Conservation (phyloP, 2,888 invertebrate genomes). For the Lottia scabra region DNA sequence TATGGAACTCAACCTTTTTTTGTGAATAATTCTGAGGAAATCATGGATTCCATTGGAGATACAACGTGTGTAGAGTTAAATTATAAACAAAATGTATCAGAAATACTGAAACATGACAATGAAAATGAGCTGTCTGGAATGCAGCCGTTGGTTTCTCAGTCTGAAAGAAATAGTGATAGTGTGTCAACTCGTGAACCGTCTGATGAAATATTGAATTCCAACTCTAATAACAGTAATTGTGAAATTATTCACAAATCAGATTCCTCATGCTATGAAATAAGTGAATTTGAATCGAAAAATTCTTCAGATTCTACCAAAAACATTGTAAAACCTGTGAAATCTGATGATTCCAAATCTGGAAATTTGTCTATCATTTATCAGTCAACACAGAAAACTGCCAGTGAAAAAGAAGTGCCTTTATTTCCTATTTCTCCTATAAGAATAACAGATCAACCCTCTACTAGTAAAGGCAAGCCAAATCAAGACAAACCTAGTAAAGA, state of each 20-base stretch:
- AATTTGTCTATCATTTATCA: not conserved
- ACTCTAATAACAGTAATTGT: no score
- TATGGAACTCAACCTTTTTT: not conserved
- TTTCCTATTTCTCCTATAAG: not conserved
- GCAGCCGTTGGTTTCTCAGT: not conserved
- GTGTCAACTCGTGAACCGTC: not conserved
- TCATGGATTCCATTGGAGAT: not conserved
- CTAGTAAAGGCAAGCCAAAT: not conserved
- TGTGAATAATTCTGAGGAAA: not conserved
- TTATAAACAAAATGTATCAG: not conserved
- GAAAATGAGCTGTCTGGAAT: no score
- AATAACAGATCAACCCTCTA: not conserved
- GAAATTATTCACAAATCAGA: no score
- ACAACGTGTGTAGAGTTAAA: not conserved
- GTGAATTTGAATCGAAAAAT: no score
- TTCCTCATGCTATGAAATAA: no score
- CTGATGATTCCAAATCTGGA: no score
- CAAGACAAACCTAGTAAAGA: no score
- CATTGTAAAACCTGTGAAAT: no score
- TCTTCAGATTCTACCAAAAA: no score
- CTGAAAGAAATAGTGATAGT: not conserved
- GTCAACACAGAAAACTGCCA: not conserved
- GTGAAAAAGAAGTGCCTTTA: not conserved
- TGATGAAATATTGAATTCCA: no score
- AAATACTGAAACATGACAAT: no score